Percentiles rank a stretch among this genome's conserved stretches.
Evolutionary conservation across 2,888 invertebrate species (phyloP).

Genomic region (Lutraria lutraria): DNA sequence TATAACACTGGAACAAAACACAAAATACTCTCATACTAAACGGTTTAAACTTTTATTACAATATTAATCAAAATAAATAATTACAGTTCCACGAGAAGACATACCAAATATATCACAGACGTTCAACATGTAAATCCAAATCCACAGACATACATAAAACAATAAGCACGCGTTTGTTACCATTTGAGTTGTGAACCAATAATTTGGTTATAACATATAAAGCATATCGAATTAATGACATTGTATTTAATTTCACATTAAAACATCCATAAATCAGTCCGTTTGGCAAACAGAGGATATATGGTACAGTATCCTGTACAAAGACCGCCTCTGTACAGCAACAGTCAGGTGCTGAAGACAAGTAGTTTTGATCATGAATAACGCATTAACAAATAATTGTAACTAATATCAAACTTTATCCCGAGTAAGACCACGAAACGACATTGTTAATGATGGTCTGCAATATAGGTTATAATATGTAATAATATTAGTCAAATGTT

Average conservation of each 20-base stretch:
- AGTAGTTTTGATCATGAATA: no score
- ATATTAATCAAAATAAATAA: slow-evolving; percentile 49
- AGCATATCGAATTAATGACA: background rate
- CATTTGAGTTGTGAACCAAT: background rate
- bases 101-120: slow-evolving; percentile 34
- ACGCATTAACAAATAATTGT: no score
- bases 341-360: no score
- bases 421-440: no score
- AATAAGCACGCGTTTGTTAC: background rate
- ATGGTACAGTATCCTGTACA: no score
- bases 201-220: background rate
- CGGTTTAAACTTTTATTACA: slow-evolving; percentile 45
- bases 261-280: no score
- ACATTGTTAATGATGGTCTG: no score
- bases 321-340: no score
- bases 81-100: slow-evolving; percentile 28
- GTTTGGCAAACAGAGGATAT: no score
- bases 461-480: no score
- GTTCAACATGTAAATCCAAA: slow-evolving; percentile 4
- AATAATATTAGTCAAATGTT: no score
- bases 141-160: background rate
- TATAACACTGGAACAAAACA: background rate
- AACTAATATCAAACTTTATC: no score
- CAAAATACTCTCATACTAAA: background rate
- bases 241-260: background rate